Conservation (phyloP, 2,113 vertebrate species). For the Phaetusa simplex region DNA sequence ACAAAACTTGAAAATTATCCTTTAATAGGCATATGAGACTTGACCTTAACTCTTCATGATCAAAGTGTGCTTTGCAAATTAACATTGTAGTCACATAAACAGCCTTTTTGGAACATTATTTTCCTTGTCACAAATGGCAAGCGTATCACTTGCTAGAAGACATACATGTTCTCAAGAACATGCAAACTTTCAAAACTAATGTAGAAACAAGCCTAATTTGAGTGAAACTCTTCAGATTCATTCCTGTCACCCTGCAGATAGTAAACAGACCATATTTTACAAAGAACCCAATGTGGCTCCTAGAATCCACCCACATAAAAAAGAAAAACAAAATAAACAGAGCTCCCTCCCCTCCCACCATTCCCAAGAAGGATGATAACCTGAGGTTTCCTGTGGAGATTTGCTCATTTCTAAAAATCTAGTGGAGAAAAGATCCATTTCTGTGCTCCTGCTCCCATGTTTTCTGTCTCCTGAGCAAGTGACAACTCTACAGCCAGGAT, state of each 20-base stretch:
- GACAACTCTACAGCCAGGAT: neutral
- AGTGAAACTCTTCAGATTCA: neutral
- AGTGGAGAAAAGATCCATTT: neutral
- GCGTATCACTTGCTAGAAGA: neutral
- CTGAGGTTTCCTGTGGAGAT: neutral
- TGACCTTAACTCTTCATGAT: neutral
- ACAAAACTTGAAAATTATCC: neutral
- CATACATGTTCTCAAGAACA: neutral
- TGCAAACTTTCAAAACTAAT: neutral
- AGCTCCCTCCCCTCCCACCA: rapidly evolving
- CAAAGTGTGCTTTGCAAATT: neutral
- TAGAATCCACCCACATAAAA: neutral
- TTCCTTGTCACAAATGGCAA: neutral
- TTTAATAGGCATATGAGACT: neutral
- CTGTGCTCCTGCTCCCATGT: neutral
- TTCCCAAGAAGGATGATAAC: neutral
- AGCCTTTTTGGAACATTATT: neutral
- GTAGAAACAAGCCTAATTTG: neutral
- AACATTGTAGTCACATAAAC: neutral
- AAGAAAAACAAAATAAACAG: neutral
- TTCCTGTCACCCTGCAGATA: neutral
- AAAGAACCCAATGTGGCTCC: neutral
- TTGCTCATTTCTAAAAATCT: neutral
- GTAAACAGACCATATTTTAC: neutral
- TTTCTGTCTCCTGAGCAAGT: neutral